A percentile compares a stretch with the other conserved stretches of the same genome.
phyloP scores from a whole-genome alignment of 1,140 invertebrate species.

The Brachionus calyciflorus region DNA sequence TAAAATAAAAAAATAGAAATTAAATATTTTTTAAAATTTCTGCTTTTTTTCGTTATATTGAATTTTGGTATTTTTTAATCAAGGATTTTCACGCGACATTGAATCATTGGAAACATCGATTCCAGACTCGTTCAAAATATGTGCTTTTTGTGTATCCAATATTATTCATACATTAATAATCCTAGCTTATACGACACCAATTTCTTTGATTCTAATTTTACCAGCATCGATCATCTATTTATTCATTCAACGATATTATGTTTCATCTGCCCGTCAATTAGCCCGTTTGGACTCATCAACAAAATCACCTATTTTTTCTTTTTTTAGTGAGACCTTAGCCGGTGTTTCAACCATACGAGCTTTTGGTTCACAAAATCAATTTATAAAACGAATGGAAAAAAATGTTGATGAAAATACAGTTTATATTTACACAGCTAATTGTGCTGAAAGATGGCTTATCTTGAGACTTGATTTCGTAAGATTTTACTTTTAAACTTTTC shows the following conservation, averaged over 20 bases:
- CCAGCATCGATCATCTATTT: slow-evolving; percentile 29
- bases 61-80: too few species aligned
- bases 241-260: slow-evolving; percentile 65
- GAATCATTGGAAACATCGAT: slow-evolving; percentile 62
- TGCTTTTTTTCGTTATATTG: too few species aligned
- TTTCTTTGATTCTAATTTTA: slow-evolving; percentile 42
- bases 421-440: slow-evolving; percentile 43
- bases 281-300: slow-evolving; percentile 92
- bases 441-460: slow-evolving; percentile 41
- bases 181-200: slow-evolving; percentile 35
- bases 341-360: slow-evolving; percentile 65
- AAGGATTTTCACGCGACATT: slow-evolving; percentile 65
- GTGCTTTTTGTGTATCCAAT: slow-evolving; percentile 15
- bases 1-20: not conserved
- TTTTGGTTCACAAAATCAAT: slow-evolving; percentile 61
- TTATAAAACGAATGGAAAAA: slow-evolving; percentile 54
- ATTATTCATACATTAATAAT: slow-evolving; percentile 47
- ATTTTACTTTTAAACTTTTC: not conserved
- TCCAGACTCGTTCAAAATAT: slow-evolving; percentile 50
- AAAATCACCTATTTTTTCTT: slow-evolving; percentile 94
- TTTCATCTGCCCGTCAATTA: slow-evolving; percentile 84
- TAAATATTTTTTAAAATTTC: not conserved
- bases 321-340: slow-evolving; percentile 81
- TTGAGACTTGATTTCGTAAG: slow-evolving; percentile 42
- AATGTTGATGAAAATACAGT: slow-evolving; percentile 43